Evolutionary conservation across 2,113 vertebrate species (phyloP), one percentile per base, ranked within the genome.

Genomic region (Psammodynastes pulverulentus): DNA sequence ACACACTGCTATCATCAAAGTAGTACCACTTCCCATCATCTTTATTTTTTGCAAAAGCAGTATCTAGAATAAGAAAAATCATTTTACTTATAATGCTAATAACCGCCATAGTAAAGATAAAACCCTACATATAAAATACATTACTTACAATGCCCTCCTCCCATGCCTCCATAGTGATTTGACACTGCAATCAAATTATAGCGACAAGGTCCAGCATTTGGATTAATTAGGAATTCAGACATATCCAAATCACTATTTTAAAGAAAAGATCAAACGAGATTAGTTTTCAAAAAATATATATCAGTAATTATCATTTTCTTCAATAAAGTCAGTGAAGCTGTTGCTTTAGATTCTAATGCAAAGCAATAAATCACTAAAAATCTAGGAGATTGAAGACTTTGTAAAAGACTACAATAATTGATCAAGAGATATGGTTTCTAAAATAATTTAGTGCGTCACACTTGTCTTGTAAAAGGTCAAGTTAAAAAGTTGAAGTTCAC

Each of bases 151-250:
- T 99, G 99, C 93, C 99, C 99, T 95, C 99, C 99, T 94, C 99
- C 99, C 99, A 99, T 99, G 91, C 99, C 99, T 95, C 99, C 99
- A 43, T 99, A 99, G 97, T 99, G 99, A 98, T 99, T 99, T 94
- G 99, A 99, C n/a, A 99, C 99, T 72, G 99, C 99, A 87, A 99
- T 99, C 97, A 99, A 98, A 96, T 99, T 98, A 92, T 99, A 99
- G 96, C 97, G 98, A 96, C 99, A 99, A 53, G 99, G 98, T 89
- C 98, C 99, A 52, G 98, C 98, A 92, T 99, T 99, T 95, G 99
- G 99, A 97, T 99, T 99, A 97, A 99, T 99, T 87, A 99, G 98
- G 97, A 99, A 99, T 97, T 99, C 99, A 0, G 99, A 99, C 99
- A 99, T 99, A 97, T 99, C 99, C 98, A 99, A 97, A 95, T 99